A percentile compares a stretch with the other conserved stretches of the same genome.
phyloP scores from a whole-genome alignment of 2,888 invertebrate genomes.

The Drosophila barbarae region DNA sequence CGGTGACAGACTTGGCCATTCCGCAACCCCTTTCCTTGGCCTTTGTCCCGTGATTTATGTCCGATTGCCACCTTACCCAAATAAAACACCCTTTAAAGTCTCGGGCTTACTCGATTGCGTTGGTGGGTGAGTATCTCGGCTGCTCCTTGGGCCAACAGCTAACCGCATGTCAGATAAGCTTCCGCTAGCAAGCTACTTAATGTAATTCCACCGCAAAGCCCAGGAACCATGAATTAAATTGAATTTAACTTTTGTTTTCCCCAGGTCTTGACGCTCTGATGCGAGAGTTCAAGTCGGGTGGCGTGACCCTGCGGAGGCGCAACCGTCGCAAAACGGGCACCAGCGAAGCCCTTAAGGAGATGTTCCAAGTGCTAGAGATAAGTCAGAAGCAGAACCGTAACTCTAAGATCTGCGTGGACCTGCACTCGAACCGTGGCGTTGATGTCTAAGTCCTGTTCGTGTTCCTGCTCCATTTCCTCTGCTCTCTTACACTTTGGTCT shows the following conservation, averaged over 20 bases:
- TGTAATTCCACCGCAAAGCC: conserved; percentile 7
- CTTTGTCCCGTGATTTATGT: conserved; percentile 58
- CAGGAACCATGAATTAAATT: background rate
- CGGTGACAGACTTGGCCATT: conserved; percentile 51
- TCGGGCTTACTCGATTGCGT: conserved; percentile 36
- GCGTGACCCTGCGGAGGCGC: conserved; percentile 78
- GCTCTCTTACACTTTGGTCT: conserved; percentile 46
- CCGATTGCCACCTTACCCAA: conserved; percentile 44
- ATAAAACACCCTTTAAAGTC: conserved; percentile 47
- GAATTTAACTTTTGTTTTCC: conserved; percentile 6
- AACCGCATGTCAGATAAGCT: conserved; percentile 57
- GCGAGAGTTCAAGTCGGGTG: conserved; percentile 78
- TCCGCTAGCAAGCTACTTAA: conserved; percentile 18
- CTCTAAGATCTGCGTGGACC: conserved; percentile 77
- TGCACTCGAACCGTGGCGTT: conserved; percentile 55
- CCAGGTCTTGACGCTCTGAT: conserved; percentile 80
- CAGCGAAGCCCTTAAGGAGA: conserved; percentile 78
- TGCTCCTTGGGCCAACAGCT: conserved; percentile 35
- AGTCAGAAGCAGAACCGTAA: conserved; percentile 79
- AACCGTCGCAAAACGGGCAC: conserved; percentile 78
- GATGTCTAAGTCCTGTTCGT: conserved; percentile 3
- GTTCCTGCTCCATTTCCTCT: conserved; percentile 5
- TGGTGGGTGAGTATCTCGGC: conserved; percentile 42
- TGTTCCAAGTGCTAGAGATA: conserved; percentile 79
- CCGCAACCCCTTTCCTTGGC: conserved; percentile 12